Evolutionary conservation across 2,797 vertebrate genomes (phyloP), one percentile per base, ranked within the genome.

Genomic region (Trachops cirrhosus): DNA sequence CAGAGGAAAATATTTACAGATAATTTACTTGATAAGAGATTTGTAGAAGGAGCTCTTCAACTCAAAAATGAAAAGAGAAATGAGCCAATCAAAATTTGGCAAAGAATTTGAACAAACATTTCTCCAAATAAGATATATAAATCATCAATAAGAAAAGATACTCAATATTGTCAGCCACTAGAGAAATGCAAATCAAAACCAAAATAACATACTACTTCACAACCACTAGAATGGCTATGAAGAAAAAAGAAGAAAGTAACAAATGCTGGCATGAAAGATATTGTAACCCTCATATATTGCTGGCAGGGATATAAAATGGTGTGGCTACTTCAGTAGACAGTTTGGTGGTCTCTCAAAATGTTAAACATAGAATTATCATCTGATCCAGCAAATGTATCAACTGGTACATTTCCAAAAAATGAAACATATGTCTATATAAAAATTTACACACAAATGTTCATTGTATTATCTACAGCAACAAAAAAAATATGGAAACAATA

Each of bases 181-280:
- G 57, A n/a, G 29, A 83, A 94, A 92, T 29, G 46, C 18, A 86
- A 86, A 68, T 46, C 59, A 86, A 94, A 96, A 57, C 29, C 29
- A 83, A n/a, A 41, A 41, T 78, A 15, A 71, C 12, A 82, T 54
- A 46, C 7, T 10, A 67, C 15, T 75, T 41, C 52, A 78, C 6
- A 70, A 0, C 9, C 29, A 37, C 34, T 57, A 64, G 64, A 4
- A 39, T 39, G 2, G 50, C 44, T 73, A 37, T 32, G 52, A 50
- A 46, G 6, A 59, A 62, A 83, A 83, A 24, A 4, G 34, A 21
- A 67, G 59, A 70, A 26, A 32, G 34, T 79, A 79, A 26, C 14
- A 93, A 91, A 37, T 50, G 46, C 54, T 83, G 71, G 24, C 37
- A 83, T 70, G 24, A 11, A 82, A 87, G 32, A 62, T 14, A 62